Conservation (phyloP, 2,797 vertebrate genomes). For the Cirrhinus mrigala region DNA sequence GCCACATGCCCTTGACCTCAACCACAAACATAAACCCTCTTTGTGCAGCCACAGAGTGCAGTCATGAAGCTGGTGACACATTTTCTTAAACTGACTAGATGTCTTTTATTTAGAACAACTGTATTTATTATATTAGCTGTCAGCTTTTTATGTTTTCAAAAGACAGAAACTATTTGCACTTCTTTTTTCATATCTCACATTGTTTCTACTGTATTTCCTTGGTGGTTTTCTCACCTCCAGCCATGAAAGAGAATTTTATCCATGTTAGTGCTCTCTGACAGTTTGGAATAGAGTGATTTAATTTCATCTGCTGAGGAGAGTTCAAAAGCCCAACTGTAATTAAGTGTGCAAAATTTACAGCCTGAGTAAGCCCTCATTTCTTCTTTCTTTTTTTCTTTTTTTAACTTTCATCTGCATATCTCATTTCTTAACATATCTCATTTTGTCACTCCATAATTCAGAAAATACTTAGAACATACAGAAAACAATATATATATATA, state of each 20-base stretch:
- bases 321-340: constrained; percentile 69
- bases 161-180: background rate
- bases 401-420: constrained; percentile 52
- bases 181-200: background rate
- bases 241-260: constrained; percentile 15
- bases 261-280: constrained; percentile 39
- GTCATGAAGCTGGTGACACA: constrained; percentile 5
- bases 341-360: constrained; percentile 68
- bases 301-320: constrained; percentile 56
- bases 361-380: constrained; percentile 46
- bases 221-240: constrained; percentile 11
- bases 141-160: background rate
- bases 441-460: too few relatives aligned
- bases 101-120: background rate
- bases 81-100: background rate
- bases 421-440: constrained; percentile 47
- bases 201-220: background rate
- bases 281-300: constrained; percentile 57
- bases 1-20: constrained; percentile 45
- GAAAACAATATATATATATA: too few relatives aligned
- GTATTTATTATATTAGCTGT: constrained; percentile 11
- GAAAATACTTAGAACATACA: too few relatives aligned
- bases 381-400: constrained; percentile 37
- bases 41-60: background rate
- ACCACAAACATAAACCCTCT: constrained; percentile 14